Conservation (phyloP, 2,888 invertebrate species). For the Oscheius sp. region DNA sequence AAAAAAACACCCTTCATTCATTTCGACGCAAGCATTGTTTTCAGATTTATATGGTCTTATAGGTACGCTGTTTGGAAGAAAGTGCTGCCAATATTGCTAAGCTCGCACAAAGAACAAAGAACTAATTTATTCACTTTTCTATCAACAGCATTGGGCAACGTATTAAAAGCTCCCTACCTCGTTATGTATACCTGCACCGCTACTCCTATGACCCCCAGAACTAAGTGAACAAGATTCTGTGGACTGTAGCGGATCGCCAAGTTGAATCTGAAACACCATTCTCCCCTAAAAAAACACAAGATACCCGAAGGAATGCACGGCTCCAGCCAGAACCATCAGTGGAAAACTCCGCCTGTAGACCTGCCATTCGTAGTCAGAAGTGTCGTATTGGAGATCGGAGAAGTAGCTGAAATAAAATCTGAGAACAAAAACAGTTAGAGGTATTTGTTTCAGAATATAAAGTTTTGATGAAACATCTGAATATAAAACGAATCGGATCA, state of each 20-base stretch:
- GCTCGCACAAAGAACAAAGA: too few relatives aligned
- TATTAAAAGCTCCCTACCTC: conserved; percentile 42
- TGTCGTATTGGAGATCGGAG: conserved; percentile 48
- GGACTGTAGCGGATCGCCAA: background rate
- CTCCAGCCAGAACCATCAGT: conserved; percentile 44
- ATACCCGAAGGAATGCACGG: conserved; percentile 43
- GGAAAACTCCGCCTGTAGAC: conserved; percentile 54
- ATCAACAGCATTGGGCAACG: background rate
- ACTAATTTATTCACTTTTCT: too few relatives aligned
- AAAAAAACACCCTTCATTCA: too few relatives aligned
- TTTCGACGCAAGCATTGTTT: too few relatives aligned
- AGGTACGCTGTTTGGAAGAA: too few relatives aligned
- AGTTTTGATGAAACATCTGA: too few relatives aligned
- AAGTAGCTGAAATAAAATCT: conserved; percentile 54
- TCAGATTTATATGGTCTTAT: too few relatives aligned
- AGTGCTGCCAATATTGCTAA: too few relatives aligned
- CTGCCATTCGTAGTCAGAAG: conserved; percentile 66
- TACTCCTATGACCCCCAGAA: conserved; percentile 43
- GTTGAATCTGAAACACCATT: background rate
- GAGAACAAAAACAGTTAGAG: background rate
- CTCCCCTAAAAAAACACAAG: background rate
- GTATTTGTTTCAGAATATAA: background rate
- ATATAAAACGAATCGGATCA: too few relatives aligned
- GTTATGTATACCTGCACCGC: conserved; percentile 54
- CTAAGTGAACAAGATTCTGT: background rate